Base-by-base conservation (phyloP, 2,888 invertebrate species). In the Limenitis arthemis region DNA sequence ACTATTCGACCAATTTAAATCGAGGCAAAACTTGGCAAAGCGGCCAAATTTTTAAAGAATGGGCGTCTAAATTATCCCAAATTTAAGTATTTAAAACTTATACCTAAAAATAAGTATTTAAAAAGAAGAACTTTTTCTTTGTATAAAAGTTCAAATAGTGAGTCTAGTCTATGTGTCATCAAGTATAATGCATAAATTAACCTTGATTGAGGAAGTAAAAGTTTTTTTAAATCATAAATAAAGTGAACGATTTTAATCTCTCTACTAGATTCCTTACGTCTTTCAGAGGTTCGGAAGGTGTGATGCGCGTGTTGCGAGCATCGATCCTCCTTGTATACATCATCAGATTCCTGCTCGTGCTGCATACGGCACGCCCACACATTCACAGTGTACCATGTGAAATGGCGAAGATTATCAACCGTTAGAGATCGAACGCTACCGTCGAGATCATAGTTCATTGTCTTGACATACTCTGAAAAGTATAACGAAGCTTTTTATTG, bases 351-450 rank as follows among this genome's bases (percentile, higher is more conserved):
- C 56, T 77, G 77, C 56, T 78, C 77, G 62, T 89, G 89, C 53
- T 73, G 73, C 62, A 89, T 88, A n/a, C 95, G 90, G 65, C 96
- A 96, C 5, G 94, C 95, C 75, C 89, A 89, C 44, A 96, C 89
- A 60, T 86, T 88, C 51, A 96, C 90, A 12, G 90, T 89, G 78
- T 96, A 96, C 63, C 88, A 86, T 0, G 94, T 91, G 75, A 90
- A 96, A 80, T 96, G 96, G 7, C 90, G 91, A 62, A 96, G 82
- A 34, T 89, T 62, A 2, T 56, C 59, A 54, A 83, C 74, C 1
- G 62, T 62, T 46, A 84, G 62, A 37, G 72, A 65, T 3, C 64
- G 63, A 34, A 66, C 83, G 38, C 70, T 76, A 58, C 94, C 88
- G 7, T 88, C 86, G 64, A 89, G 81, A 47, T 86, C 80, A 61